Percentiles rank a stretch among this genome's conserved stretches.
Conservation (phyloP, 2,113 vertebrate species). For the Cichladusa arquata region DNA sequence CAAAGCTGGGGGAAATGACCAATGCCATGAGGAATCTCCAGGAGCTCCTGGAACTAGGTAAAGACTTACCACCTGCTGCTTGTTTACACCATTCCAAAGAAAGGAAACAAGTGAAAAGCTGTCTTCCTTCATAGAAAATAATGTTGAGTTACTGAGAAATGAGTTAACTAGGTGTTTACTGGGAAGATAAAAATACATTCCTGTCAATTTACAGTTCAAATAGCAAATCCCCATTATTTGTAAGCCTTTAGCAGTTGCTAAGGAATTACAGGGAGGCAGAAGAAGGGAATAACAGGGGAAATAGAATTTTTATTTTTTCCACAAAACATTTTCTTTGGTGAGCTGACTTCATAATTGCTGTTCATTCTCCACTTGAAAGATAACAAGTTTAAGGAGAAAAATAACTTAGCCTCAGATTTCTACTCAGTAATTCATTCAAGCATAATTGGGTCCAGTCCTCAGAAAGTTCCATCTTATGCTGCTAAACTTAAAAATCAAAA, state of each 20-base stretch:
- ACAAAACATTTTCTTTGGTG: not conserved
- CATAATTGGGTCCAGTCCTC: not conserved
- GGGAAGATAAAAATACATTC: not conserved
- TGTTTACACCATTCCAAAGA: not conserved
- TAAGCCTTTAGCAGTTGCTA: not conserved
- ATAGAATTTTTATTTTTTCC: not conserved
- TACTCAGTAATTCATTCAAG: not conserved
- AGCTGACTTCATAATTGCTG: not conserved
- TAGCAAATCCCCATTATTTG: not conserved
- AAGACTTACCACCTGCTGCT: not conserved
- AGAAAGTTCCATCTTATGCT: not conserved
- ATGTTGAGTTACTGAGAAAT: not conserved
- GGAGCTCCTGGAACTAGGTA: slow-evolving; percentile 84
- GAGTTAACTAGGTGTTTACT: not conserved
- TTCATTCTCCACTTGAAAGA: not conserved
- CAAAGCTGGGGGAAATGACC: slow-evolving; percentile 84
- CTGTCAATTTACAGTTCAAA: not conserved
- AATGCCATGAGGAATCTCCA: slow-evolving; percentile 85
- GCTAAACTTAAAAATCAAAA: not conserved
- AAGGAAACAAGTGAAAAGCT: not conserved
- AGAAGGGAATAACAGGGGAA: not conserved
- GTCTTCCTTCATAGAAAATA: not conserved
- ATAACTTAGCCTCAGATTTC: not conserved
- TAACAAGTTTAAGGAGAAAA: not conserved
- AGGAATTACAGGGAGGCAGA: not conserved